Percentiles rank a stretch among this genome's conserved stretches.
phyloP scores from a whole-genome alignment of 2,888 invertebrate species.

The Acanthococcus lagerstroemiae region DNA sequence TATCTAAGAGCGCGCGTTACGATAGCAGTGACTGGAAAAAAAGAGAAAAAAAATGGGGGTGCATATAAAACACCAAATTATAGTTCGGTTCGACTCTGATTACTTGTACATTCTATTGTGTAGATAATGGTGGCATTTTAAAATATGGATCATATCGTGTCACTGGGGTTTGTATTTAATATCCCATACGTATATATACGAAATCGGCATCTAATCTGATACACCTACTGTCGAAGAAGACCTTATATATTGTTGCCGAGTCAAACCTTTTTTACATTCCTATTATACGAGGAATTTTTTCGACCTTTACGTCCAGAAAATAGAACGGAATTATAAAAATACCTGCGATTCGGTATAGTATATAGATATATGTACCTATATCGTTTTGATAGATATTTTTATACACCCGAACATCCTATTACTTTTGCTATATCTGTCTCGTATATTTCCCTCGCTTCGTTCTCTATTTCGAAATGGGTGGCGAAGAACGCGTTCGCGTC shows the following conservation, averaged over 20 bases:
- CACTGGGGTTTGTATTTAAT: constrained; percentile 25
- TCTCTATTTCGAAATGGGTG: too few relatives aligned
- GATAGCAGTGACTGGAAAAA: not conserved
- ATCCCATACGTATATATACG: too few relatives aligned
- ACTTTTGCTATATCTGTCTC: not conserved
- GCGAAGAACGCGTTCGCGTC: too few relatives aligned
- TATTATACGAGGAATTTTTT: not conserved
- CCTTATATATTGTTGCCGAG: constrained; percentile 8
- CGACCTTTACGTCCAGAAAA: not conserved
- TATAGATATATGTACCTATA: not conserved
- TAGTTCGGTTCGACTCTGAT: constrained; percentile 15
- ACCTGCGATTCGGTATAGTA: constrained; percentile 6
- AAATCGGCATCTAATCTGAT: constrained; percentile 20
- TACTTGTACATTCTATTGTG: constrained; percentile 26
- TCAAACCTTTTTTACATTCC: constrained; percentile 2
- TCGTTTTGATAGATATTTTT: not conserved
- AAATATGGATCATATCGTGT: constrained; percentile 29
- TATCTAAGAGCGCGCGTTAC: too few relatives aligned
- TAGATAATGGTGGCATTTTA: constrained; percentile 26
- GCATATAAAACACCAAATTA: constrained; percentile 28
- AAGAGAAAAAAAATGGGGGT: constrained; percentile 6
- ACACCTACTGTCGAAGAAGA: constrained; percentile 21
- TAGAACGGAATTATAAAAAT: constrained; percentile 23
- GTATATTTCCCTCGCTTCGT: too few relatives aligned
- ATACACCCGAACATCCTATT: not conserved